These are phyloP conservation scores for Tridacna crocea DNA, from an alignment of 2,888 invertebrate genomes.

Conservation along the genomic window DNA sequence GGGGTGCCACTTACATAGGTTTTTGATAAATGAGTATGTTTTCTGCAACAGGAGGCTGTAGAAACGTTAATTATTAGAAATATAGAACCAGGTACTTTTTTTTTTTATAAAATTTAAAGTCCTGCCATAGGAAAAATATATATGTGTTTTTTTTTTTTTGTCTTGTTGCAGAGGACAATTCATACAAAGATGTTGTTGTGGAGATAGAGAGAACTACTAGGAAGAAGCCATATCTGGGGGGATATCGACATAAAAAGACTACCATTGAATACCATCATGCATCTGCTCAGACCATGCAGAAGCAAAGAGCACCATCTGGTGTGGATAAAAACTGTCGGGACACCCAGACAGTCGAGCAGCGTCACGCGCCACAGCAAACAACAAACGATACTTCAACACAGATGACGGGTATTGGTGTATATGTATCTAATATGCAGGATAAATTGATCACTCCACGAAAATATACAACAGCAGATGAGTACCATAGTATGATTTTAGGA, in stretches of 20 bases:
- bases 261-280: slow-evolving; percentile 92
- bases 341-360: slow-evolving; percentile 83
- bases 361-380: slow-evolving; percentile 82
- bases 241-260: slow-evolving; percentile 90
- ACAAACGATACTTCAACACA: slow-evolving; percentile 83
- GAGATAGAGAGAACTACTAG: slow-evolving; percentile 82
- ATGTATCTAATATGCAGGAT: slow-evolving; percentile 81
- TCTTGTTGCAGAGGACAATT: slow-evolving; percentile 72
- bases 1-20: too few relatives aligned
- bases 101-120: too few relatives aligned
- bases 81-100: too few relatives aligned
- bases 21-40: too few relatives aligned
- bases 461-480: slow-evolving; percentile 83
- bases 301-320: slow-evolving; percentile 74
- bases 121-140: too few relatives aligned
- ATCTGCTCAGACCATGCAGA: slow-evolving; percentile 90
- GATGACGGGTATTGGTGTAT: slow-evolving; percentile 84
- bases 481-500: slow-evolving; percentile 72
- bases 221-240: slow-evolving; percentile 92
- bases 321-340: slow-evolving; percentile 81
- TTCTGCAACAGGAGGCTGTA: too few relatives aligned
- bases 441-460: slow-evolving; percentile 81
- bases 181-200: slow-evolving; percentile 81
- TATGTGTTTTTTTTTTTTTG: background rate
- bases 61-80: too few relatives aligned